Evolutionary conservation across 2,888 invertebrate genomes (phyloP).

Genomic region (Eupithecia centaureata): DNA sequence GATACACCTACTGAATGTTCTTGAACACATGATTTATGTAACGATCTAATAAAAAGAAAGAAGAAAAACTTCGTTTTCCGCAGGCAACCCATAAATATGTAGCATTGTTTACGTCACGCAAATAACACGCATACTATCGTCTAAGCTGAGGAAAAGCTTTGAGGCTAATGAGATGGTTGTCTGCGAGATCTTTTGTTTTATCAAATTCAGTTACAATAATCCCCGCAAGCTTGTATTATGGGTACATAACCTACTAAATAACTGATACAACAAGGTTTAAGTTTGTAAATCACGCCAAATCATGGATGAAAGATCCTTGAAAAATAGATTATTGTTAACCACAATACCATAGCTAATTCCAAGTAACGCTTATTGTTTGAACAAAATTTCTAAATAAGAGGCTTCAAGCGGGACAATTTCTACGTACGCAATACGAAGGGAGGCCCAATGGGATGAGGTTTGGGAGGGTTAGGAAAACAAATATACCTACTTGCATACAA

Average conservation of each 20-base stretch:
- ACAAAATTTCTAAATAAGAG: constrained; percentile 10
- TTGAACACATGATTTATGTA: constrained; percentile 31
- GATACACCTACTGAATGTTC: constrained; percentile 18
- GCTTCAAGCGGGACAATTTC: constrained; percentile 25
- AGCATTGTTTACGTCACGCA: constrained; percentile 46
- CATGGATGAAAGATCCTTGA: no score
- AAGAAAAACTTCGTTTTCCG: constrained; percentile 44
- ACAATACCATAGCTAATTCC: constrained; percentile 1
- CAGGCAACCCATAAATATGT: constrained; percentile 45
- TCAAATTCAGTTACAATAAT: no score
- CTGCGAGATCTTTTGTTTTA: constrained; percentile 2
- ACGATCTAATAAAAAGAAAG: constrained; percentile 34
- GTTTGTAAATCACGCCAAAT: no score
- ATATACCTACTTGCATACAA: constrained; percentile 68
- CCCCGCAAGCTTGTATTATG: no score
- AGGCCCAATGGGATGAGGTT: constrained; percentile 38
- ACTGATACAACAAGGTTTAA: no score
- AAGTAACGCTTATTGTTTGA: not conserved
- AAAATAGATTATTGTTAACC: not conserved
- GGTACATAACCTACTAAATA: no score
- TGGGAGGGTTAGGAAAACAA: constrained; percentile 60
- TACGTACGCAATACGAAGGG: constrained; percentile 45
- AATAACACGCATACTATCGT: constrained; percentile 38
- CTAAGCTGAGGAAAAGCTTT: constrained; percentile 44
- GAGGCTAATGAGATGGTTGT: constrained; percentile 13